phyloP scores from a whole-genome alignment of 1,140 invertebrate genomes.

The Lanistes nyassanus region DNA sequence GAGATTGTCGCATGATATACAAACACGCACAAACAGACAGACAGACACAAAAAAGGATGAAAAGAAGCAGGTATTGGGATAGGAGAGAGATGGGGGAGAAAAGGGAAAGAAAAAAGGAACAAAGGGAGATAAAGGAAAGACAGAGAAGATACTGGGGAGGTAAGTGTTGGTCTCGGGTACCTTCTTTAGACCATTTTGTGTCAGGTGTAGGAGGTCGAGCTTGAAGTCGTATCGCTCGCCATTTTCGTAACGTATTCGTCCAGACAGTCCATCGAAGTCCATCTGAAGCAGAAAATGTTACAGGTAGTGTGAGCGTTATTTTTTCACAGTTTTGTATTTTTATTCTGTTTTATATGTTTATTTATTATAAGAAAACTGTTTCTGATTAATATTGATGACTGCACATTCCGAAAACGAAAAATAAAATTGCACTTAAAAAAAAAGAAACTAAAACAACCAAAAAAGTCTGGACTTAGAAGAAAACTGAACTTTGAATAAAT shows the following conservation, averaged over 20 bases:
- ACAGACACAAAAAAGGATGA: slow-evolving; percentile 1
- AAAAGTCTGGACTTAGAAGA: too few relatives aligned
- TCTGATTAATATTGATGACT: not conserved
- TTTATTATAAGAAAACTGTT: not conserved
- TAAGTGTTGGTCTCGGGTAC: slow-evolving; percentile 68
- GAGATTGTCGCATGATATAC: too few relatives aligned
- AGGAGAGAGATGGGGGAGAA: too few relatives aligned
- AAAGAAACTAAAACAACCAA: too few relatives aligned
- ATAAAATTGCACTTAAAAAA: too few relatives aligned
- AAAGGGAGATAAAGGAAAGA: not conserved
- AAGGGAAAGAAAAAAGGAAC: not conserved
- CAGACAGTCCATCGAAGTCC: slow-evolving; percentile 73
- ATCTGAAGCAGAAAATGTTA: slow-evolving; percentile 73
- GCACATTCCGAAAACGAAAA: too few relatives aligned
- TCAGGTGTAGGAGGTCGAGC: slow-evolving; percentile 92
- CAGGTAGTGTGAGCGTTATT: too few relatives aligned
- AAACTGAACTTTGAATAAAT: too few relatives aligned
- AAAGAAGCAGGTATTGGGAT: too few relatives aligned
- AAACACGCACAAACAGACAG: slow-evolving; percentile 3
- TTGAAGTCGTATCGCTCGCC: slow-evolving; percentile 89
- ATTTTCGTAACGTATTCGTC: slow-evolving; percentile 62
- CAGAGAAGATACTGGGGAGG: not conserved
- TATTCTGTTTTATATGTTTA: not conserved
- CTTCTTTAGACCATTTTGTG: slow-evolving; percentile 79
- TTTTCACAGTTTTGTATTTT: too few relatives aligned